Conservation (phyloP, 1,140 invertebrate species). For the Rhopalosiphum padi region DNA sequence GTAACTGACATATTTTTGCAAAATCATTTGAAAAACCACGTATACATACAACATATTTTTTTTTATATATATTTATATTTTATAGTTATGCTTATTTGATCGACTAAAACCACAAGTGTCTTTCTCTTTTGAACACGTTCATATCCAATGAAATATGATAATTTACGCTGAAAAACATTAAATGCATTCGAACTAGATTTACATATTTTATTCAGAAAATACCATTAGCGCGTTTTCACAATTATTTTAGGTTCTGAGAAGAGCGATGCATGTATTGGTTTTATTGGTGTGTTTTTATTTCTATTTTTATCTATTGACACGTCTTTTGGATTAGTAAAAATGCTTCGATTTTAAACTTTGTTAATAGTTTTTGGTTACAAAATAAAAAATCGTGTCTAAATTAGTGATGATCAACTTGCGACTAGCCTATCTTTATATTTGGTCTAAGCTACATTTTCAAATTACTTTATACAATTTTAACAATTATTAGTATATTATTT, state of each 20-base stretch:
- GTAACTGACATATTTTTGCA: background rate
- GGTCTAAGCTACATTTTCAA: no score
- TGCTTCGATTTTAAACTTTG: no score
- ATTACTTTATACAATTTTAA: no score
- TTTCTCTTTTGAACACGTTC: background rate
- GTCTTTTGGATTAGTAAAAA: no score
- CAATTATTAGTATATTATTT: no score
- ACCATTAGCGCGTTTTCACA: background rate
- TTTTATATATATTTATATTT: background rate
- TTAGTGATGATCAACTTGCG: no score
- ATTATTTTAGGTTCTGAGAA: background rate
- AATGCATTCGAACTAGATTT: background rate
- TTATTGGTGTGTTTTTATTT: background rate
- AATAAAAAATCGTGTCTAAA: no score
- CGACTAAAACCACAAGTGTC: background rate
- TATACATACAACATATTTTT: background rate
- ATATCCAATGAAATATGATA: background rate
- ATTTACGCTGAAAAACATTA: background rate
- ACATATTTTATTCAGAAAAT: background rate
- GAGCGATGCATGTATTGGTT: background rate
- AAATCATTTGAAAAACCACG: background rate
- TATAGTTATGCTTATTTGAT: background rate
- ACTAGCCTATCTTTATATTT: no score
- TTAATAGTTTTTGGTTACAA: no score
- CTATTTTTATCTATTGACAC: background rate